Evolutionary conservation across 2,888 invertebrate genomes (phyloP).

Genomic region (Eupithecia subfuscata): DNA sequence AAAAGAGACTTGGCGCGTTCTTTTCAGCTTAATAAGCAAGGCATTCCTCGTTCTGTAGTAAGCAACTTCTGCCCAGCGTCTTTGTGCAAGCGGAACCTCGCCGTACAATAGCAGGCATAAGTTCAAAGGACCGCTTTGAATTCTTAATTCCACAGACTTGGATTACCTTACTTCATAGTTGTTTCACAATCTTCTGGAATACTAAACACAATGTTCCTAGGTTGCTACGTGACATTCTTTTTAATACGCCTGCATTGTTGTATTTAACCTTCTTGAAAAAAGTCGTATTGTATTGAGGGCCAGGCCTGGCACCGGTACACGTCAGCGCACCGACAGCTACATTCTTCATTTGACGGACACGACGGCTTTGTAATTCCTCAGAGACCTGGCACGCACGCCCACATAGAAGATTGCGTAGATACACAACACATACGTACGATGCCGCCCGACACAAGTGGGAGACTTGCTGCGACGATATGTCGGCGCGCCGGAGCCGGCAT

Average conservation of each 20-base stretch:
- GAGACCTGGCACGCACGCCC: too few species aligned
- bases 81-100: slow-evolving; percentile 6
- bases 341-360: too few species aligned
- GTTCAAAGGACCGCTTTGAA: slow-evolving; percentile 40
- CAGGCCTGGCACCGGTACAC: too few species aligned
- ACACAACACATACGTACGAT: too few species aligned
- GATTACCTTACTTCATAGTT: slow-evolving; percentile 36
- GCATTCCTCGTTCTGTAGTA: slow-evolving; percentile 1
- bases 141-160: slow-evolving; percentile 13
- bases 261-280: neutral
- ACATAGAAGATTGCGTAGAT: too few species aligned
- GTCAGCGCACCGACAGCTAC: too few species aligned
- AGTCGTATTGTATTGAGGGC: neutral
- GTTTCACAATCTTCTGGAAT: slow-evolving; percentile 35
- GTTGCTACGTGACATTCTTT: slow-evolving; percentile 28
- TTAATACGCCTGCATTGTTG: slow-evolving; percentile 11
- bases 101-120: slow-evolving; percentile 19
- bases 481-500: too few species aligned
- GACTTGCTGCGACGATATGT: too few species aligned
- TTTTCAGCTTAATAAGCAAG: neutral
- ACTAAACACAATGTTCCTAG: slow-evolving; percentile 31
- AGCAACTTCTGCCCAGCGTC: slow-evolving; percentile 10
- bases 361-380: too few species aligned
- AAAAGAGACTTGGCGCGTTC: neutral
- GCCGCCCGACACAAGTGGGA: too few species aligned